Evolutionary conservation across 1,140 invertebrate genomes (phyloP).

Genomic region (Eumaeus atala): DNA sequence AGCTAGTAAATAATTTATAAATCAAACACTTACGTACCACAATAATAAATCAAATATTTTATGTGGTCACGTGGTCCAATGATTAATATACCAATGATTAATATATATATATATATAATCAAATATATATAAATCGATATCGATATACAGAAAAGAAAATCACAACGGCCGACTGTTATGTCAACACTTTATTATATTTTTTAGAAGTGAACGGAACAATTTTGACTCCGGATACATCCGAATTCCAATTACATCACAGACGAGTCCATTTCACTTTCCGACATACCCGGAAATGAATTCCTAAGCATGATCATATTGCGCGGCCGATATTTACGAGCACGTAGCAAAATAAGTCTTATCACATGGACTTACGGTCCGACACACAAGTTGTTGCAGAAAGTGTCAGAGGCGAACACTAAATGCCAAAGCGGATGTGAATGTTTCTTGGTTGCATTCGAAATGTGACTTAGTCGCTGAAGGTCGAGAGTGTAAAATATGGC

Average conservation of each 20-base stretch:
- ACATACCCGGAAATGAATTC: constrained; percentile 73
- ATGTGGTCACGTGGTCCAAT: too few relatives aligned
- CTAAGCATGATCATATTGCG: constrained; percentile 68
- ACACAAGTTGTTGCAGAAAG: constrained; percentile 30
- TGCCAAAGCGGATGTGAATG: constrained; percentile 68
- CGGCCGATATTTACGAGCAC: constrained; percentile 41
- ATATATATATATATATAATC: too few relatives aligned
- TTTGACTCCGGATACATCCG: constrained; percentile 70
- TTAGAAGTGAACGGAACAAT: constrained; percentile 69
- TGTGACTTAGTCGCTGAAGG: constrained; percentile 51
- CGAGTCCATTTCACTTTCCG: constrained; percentile 73
- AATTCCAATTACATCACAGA: constrained; percentile 74
- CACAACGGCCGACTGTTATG: constrained; percentile 50
- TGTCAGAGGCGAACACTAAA: constrained; percentile 56
- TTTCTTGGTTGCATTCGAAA: constrained; percentile 42
- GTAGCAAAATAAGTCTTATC: constrained; percentile 36
- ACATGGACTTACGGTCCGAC: constrained; percentile 28
- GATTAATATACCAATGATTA: too few relatives aligned
- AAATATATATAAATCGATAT: constrained; percentile 27
- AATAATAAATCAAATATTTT: too few relatives aligned
- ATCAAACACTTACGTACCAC: too few relatives aligned
- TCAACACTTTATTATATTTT: constrained; percentile 65
- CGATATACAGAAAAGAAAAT: constrained; percentile 34
- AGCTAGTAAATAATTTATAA: too few relatives aligned
- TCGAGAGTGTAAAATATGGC: constrained; percentile 52